A percentile compares a stretch with the other conserved stretches of the same genome.
phyloP scores from a whole-genome alignment of 2,797 vertebrate genomes.

The Hemibagrus guttatus region DNA sequence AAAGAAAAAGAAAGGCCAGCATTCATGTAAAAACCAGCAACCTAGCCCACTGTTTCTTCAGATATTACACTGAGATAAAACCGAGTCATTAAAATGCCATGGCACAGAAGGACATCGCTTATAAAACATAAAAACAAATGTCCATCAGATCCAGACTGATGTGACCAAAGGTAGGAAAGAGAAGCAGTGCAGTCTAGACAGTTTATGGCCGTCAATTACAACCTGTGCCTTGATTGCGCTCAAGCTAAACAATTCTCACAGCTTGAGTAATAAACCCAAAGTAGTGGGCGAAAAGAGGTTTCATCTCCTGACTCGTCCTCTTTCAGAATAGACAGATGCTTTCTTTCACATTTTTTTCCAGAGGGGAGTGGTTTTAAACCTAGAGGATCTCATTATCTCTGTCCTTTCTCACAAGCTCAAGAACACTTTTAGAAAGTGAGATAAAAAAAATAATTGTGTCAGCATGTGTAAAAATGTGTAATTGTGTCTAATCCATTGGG shows the following conservation, averaged over 20 bases:
- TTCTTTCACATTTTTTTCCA: conserved; percentile 38
- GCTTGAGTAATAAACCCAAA: conserved; percentile 65
- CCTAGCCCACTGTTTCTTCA: not conserved
- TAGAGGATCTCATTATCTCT: conserved; percentile 28
- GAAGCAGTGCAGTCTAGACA: conserved; percentile 98
- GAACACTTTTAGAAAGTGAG: not conserved
- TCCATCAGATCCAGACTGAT: conserved; percentile 58
- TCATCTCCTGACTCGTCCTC: conserved; percentile 35
- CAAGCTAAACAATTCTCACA: conserved; percentile 85
- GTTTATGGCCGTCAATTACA: conserved; percentile 99
- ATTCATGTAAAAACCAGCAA: not conserved
- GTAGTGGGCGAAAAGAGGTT: conserved; percentile 60
- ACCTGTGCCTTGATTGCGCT: conserved; percentile 86
- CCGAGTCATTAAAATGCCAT: conserved; percentile 43
- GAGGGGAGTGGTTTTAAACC: conserved; percentile 12
- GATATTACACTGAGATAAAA: conserved; percentile 27
- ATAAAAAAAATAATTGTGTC: not conserved
- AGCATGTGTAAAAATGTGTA: not conserved
- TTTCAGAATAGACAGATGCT: conserved; percentile 54
- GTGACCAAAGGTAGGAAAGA: conserved; percentile 66
- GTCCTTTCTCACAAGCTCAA: conserved; percentile 31
- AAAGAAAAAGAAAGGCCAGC: not conserved
- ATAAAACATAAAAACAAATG: conserved; percentile 78
- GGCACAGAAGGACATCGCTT: conserved; percentile 67
- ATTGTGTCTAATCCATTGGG: not conserved